Percentiles rank a stretch among this genome's conserved stretches.
phyloP scores from a whole-genome alignment of 2,113 vertebrate species.

The Myotis lucifugus region DNA sequence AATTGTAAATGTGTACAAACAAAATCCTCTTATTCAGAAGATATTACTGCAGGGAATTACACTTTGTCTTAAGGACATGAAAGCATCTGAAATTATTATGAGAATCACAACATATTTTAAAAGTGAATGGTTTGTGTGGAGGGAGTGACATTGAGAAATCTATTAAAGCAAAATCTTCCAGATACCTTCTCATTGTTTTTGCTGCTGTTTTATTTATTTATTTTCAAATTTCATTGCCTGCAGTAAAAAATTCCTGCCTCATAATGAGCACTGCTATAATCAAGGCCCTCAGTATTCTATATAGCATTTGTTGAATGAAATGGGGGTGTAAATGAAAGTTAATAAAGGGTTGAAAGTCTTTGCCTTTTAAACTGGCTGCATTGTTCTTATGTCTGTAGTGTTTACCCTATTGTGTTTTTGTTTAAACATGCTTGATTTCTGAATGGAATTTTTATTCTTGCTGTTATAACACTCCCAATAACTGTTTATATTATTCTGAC shows the following conservation, averaged over 20 bases:
- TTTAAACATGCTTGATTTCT: conserved; percentile 38
- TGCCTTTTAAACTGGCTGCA: not conserved
- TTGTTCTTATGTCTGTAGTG: not conserved
- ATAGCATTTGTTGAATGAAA: conserved; percentile 40
- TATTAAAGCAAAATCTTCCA: conserved; percentile 71
- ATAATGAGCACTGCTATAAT: not conserved
- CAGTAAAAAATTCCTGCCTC: conserved; percentile 73
- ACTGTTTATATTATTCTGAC: not conserved
- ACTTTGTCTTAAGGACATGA: conserved; percentile 70
- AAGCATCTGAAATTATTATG: conserved; percentile 72
- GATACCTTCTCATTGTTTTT: conserved; percentile 55
- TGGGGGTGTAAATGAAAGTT: not conserved
- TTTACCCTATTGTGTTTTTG: not conserved
- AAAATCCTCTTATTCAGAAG: conserved; percentile 61
- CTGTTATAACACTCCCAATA: not conserved
- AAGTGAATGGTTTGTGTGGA: conserved; percentile 76
- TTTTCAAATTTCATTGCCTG: conserved; percentile 63
- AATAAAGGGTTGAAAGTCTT: conserved; percentile 3
- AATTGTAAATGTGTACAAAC: conserved; percentile 62
- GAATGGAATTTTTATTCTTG: not conserved
- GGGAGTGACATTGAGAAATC: conserved; percentile 74
- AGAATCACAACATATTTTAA: conserved; percentile 73
- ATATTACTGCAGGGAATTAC: conserved; percentile 50
- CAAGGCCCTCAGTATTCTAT: conserved; percentile 65
- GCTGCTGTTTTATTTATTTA: conserved; percentile 4